phyloP scores from a whole-genome alignment of 2,113 vertebrate species.

The Mellivora capensis region DNA sequence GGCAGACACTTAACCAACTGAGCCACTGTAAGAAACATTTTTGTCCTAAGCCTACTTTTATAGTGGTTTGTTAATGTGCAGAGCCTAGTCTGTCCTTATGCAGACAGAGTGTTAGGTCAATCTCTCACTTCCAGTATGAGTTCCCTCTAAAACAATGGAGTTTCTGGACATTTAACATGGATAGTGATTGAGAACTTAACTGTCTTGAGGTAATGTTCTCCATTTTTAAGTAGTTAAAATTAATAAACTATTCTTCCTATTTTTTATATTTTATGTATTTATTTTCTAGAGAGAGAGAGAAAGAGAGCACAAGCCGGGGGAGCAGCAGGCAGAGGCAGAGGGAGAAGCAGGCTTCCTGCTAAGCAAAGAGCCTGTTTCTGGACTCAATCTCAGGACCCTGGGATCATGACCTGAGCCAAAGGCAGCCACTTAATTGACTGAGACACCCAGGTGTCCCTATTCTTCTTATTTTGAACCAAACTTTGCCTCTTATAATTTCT shows the following conservation, averaged over 20 bases:
- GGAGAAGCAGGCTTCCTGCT: no score
- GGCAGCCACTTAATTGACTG: no score
- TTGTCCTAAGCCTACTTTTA: not conserved
- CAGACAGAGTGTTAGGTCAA: not conserved
- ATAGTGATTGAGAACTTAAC: not conserved
- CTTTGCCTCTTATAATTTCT: not conserved
- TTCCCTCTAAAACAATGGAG: not conserved
- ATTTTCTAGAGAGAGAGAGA: no score
- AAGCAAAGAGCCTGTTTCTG: no score
- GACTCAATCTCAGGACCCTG: no score
- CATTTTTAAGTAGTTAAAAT: conserved; percentile 38
- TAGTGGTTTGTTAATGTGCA: not conserved
- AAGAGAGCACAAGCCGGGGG: no score
- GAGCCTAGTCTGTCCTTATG: not conserved
- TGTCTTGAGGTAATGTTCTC: not conserved
- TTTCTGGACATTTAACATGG: not conserved
- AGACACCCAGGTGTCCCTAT: not conserved
- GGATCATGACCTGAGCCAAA: no score
- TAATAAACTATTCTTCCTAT: conserved; percentile 13
- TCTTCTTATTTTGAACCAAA: conserved; percentile 26
- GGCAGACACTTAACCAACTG: not conserved
- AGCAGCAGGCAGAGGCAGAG: no score
- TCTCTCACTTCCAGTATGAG: not conserved
- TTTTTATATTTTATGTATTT: not conserved
- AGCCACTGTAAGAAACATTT: not conserved